Base-by-base conservation (phyloP, 2,797 vertebrate genomes). In the Macropodus opercularis region DNA sequence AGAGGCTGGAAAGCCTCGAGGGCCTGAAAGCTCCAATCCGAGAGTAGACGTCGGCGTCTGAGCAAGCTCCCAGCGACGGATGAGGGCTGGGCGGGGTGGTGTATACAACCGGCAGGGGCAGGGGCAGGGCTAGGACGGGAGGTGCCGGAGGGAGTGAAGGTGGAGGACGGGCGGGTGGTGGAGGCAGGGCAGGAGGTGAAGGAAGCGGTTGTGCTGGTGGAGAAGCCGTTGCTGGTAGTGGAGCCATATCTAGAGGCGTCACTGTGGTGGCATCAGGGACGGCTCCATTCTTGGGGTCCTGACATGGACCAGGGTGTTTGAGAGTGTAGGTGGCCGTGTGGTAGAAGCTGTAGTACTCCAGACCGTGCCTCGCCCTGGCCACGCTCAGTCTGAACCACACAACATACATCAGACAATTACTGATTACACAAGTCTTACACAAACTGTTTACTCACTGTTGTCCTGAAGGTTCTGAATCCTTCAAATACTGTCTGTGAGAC, bases 311-410 rank as follows among this genome's bases (percentile, higher is more conserved):
- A 2, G 66, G 44, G 2, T 89, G 79, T 63, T 83, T 90, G 22
- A 93, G 79, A 2, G 77, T 89, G 76, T 93, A 93, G 58, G 76
- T 84, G 57, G 85, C 91, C 1, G 85, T 72, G 84, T 88, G 91
- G 81, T 86, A 91, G 72, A 92, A 92, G 63, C 90, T 69, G 48
- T 77, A 72, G 71, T 93, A 94, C 62, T 91, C 83, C 61, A 92
- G 56, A 27, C 87, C 62, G 3, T 90, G 75, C 8, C 83, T 63
- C 0, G 87, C 87, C 38, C 74, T 70, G 11, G 87, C 85, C 44
- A 87, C 12, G 24, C 48, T 79, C 56, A 93, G 48, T 56, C 86
- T 91, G 67, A 8, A 55, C 21, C 21, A 75, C 21, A 74, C 24
- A 61, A 62, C 19, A 69, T 15, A 21, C 13, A 10, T 3, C 12